Percentiles rank a stretch among this genome's conserved stretches.
These are phyloP conservation scores for Pogonognathellus flavescens DNA, from an alignment of 1,140 invertebrate species.

Conservation along the genomic window DNA sequence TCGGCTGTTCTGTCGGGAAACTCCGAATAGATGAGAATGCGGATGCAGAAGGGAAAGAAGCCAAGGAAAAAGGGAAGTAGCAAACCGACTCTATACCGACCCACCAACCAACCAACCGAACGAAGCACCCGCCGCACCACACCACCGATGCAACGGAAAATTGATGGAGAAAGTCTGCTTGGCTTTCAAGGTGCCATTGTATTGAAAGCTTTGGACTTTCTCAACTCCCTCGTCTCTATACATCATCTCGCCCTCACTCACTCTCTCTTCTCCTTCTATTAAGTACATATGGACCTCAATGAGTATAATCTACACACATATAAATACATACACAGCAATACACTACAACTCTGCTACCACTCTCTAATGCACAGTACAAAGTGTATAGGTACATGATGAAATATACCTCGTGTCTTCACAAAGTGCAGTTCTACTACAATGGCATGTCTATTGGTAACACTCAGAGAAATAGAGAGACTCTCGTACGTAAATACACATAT, in stretches of 20 bases:
- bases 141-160: conserved; percentile 56
- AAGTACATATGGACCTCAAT: no score
- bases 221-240: conserved; percentile 60
- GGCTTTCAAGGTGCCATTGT: conserved; percentile 58
- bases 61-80: conserved; percentile 43
- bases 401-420: no score
- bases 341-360: neutral
- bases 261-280: neutral
- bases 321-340: neutral
- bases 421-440: no score
- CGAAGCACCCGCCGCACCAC: conserved; percentile 20
- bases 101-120: conserved; percentile 35
- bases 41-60: conserved; percentile 47
- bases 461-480: no score
- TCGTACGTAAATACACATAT: no score
- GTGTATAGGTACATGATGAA: no score
- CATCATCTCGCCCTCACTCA: conserved; percentile 51
- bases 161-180: conserved; percentile 62
- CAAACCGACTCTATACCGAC: conserved; percentile 33
- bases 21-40: conserved; percentile 51
- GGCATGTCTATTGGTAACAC: no score
- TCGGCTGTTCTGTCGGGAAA: conserved; percentile 40
- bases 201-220: conserved; percentile 63
- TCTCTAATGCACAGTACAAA: neutral
- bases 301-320: no score